Percentiles rank a stretch among this genome's conserved stretches.
Evolutionary conservation across 1,140 invertebrate genomes (phyloP).

Genomic region (Plodia interpunctella): DNA sequence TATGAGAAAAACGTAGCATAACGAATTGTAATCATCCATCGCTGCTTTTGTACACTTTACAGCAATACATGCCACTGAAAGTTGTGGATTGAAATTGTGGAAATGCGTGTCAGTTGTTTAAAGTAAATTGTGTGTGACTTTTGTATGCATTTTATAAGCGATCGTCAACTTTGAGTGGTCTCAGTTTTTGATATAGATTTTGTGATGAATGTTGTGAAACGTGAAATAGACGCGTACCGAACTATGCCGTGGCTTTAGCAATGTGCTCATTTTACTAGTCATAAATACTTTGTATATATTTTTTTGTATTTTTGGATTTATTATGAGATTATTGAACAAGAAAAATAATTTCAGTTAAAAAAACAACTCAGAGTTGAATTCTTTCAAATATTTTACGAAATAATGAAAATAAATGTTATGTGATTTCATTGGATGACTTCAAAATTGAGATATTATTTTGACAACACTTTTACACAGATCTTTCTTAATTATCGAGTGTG

Average conservation of each 20-base stretch:
- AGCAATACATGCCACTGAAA: constrained; percentile 22
- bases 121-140: constrained; percentile 26
- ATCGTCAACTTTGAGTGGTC: constrained; percentile 28
- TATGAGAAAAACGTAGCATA: constrained; percentile 55
- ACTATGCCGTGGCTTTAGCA: constrained; percentile 43
- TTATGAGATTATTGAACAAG: constrained; percentile 39
- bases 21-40: not conserved
- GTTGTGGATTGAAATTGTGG: constrained; percentile 20
- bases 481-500: too few relatives aligned
- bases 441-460: constrained; percentile 2
- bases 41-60: constrained; percentile 23
- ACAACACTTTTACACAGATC: not conserved
- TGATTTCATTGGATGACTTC: constrained; percentile 22
- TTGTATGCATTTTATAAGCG: constrained; percentile 12
- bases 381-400: constrained; percentile 45
- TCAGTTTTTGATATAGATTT: constrained; percentile 46
- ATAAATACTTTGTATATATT: constrained; percentile 69
- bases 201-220: constrained; percentile 42
- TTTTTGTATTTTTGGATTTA: constrained; percentile 63
- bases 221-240: constrained; percentile 44
- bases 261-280: constrained; percentile 67
- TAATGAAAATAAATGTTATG: constrained; percentile 43
- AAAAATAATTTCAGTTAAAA: constrained; percentile 53
- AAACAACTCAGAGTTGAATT: constrained; percentile 38
- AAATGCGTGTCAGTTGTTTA: constrained; percentile 10